Conservation (phyloP, 2,888 invertebrate genomes). For the Magallana nippona region DNA sequence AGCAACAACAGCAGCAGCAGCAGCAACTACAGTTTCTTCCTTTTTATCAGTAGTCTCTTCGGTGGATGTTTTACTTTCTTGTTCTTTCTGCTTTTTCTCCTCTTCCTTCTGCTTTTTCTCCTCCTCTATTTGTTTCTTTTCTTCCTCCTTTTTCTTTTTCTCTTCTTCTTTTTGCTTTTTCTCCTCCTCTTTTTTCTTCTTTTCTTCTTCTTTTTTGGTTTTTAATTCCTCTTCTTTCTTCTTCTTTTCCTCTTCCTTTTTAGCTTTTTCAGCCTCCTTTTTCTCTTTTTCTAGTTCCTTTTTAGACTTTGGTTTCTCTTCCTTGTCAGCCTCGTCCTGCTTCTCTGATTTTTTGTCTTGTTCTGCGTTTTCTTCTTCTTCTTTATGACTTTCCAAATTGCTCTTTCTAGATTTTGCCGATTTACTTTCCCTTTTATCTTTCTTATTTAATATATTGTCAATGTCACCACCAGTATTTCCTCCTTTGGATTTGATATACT, state of each 20-base stretch:
- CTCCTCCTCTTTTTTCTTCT: slow-evolving; percentile 31
- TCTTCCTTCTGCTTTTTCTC: slow-evolving; percentile 34
- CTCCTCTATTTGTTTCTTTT: slow-evolving; percentile 30
- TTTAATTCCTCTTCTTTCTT: slow-evolving; percentile 42
- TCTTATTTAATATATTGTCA: slow-evolving; percentile 53
- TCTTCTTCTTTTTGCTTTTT: slow-evolving; percentile 37
- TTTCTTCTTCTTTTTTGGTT: slow-evolving; percentile 43
- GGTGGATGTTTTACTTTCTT: not conserved
- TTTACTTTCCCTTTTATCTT: slow-evolving; percentile 49
- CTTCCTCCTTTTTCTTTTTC: slow-evolving; percentile 35
- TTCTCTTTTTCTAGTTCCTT: slow-evolving; percentile 39
- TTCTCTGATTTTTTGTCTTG: slow-evolving; percentile 45
- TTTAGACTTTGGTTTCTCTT: slow-evolving; percentile 34
- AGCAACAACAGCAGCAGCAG: not conserved
- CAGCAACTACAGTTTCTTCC: slow-evolving; percentile 5
- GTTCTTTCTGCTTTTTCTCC: not conserved
- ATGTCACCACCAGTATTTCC: slow-evolving; percentile 78
- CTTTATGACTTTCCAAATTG: slow-evolving; percentile 37
- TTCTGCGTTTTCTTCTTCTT: slow-evolving; percentile 44
- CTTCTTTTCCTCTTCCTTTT: slow-evolving; percentile 36
- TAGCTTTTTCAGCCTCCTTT: slow-evolving; percentile 30
- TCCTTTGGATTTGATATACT: slow-evolving; percentile 94
- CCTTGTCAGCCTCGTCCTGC: slow-evolving; percentile 34
- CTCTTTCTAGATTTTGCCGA: slow-evolving; percentile 47
- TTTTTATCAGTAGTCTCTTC: slow-evolving; percentile 23